Percentiles rank a stretch among this genome's conserved stretches.
Evolutionary conservation across 2,113 vertebrate genomes (phyloP).

Genomic region (Microtus richardsoni): DNA sequence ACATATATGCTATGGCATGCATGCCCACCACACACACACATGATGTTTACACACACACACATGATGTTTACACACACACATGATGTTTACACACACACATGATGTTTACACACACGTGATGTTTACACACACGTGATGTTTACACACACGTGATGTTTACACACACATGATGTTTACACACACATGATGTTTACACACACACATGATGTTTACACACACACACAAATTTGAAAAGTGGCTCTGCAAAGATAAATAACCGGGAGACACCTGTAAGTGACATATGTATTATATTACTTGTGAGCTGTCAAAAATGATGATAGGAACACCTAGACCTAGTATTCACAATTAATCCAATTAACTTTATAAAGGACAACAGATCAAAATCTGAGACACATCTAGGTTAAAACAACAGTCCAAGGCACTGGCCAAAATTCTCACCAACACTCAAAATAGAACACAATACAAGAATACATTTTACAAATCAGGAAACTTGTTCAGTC

Average conservation of each 20-base stretch:
- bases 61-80: background rate
- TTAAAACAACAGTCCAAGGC: background rate
- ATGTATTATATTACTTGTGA: background rate
- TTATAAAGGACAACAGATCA: background rate
- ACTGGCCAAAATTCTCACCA: background rate
- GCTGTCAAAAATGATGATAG: background rate
- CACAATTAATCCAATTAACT: background rate
- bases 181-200: background rate
- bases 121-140: background rate
- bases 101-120: background rate
- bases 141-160: no score
- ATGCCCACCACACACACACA: background rate
- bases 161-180: background rate
- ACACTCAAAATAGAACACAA: background rate
- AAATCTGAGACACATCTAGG: background rate
- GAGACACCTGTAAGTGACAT: background rate
- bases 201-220: background rate
- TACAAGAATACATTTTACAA: constrained; percentile 29
- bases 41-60: background rate
- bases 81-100: background rate
- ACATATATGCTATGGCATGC: background rate
- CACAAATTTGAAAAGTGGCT: background rate
- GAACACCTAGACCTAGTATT: background rate
- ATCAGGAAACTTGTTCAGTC: background rate
- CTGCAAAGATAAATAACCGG: background rate